Percentiles rank a stretch among this genome's conserved stretches.
These are phyloP conservation scores for Leptinotarsa defecta DNA, from an alignment of 1,140 invertebrate genomes.

Conservation along the genomic window DNA sequence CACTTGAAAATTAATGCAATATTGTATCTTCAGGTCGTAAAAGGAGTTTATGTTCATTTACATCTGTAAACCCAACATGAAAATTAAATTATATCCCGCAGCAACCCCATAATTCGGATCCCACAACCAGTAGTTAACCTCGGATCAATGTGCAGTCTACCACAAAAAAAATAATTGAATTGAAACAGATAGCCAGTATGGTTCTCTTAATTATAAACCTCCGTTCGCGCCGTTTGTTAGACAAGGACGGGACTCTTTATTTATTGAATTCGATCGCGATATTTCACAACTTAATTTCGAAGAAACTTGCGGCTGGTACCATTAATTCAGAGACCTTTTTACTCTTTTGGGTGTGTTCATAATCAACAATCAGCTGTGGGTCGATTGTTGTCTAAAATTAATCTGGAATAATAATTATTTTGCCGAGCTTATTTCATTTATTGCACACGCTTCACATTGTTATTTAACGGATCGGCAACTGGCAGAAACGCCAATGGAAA, in stretches of 20 bases:
- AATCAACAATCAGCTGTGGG: slow-evolving; percentile 1
- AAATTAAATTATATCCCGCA: slow-evolving; percentile 3
- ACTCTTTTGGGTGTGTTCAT: background rate
- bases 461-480: too few relatives aligned
- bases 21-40: too few relatives aligned
- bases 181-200: slow-evolving; percentile 14
- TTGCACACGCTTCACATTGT: too few relatives aligned
- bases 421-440: too few relatives aligned
- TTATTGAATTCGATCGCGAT: slow-evolving; percentile 18
- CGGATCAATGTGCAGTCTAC: background rate
- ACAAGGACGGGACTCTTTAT: slow-evolving; percentile 11
- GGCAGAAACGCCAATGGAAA: too few relatives aligned
- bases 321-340: background rate
- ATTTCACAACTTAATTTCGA: slow-evolving; percentile 23
- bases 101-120: background rate
- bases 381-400: background rate
- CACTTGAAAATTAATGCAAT: too few relatives aligned
- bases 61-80: background rate
- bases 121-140: slow-evolving; percentile 4
- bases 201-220: slow-evolving; percentile 13
- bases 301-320: background rate
- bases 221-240: slow-evolving; percentile 1
- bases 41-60: too few relatives aligned
- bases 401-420: too few relatives aligned
- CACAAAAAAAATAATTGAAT: slow-evolving; percentile 9